Base-by-base conservation (phyloP, 1,140 invertebrate species). In the Drosophila pseudoobscura region DNA sequence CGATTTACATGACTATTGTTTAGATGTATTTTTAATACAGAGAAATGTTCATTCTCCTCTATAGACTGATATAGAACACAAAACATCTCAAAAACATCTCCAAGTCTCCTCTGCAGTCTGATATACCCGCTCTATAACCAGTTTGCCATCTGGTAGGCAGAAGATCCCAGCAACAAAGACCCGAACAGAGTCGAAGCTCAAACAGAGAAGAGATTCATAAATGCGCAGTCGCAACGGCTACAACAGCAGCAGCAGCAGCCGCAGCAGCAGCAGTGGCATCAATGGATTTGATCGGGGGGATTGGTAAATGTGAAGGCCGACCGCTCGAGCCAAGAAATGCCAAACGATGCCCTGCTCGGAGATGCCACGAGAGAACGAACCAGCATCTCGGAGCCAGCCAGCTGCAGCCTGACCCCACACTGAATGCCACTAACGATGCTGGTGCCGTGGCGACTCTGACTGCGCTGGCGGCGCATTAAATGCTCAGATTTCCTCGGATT, bases 401-500 rank as follows among this genome's bases (percentile, higher is more conserved):
- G 8, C 7, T 68, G 35, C 35, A 51, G 11, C 65, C 43, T 64
- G 65, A 61, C 57, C 68, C 66, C 68, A 11, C 65, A 39, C 47
- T 65, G 60, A 74, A 74, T 60, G 43, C 20, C 50, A 75, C 80
- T 85, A 85, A 85, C 80, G 80, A 85, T 26, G 24, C 24, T 26
- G 24, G 5, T 78, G 80, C 80, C 62, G 35, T 39, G 35, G 35
- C 11, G 56, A 60, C 51, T 62, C 41, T 0, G 24, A 26, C 24
- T 29, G 65, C 24, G 50, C 65, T 74, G 74, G 83, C 83, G 69
- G 82, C 78, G 82, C 69, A 85, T 87, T 85, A 75, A 87, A 85
- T 71, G 80, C 80, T 78, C 74, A 87, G 83, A 87, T 87, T 88
- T 87, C 82, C 74, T 78, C 80, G 83, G 85, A 87, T 87, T 80